These are phyloP conservation scores for Phodopus roborovskii DNA, from an alignment of 2,113 vertebrate species.

Conservation along the genomic window DNA sequence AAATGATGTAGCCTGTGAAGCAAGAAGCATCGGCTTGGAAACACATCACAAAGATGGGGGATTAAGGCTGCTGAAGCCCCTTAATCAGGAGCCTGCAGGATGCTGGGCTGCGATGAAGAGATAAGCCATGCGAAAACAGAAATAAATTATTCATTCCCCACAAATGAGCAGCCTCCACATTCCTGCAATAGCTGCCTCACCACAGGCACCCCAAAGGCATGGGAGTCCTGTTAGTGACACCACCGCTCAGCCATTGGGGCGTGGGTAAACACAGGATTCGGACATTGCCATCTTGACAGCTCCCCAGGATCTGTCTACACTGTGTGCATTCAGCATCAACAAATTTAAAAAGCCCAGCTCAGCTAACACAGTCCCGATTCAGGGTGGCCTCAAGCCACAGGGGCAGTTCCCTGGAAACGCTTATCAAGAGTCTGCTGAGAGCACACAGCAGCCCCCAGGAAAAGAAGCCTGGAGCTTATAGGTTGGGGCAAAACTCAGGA, in stretches of 20 bases:
- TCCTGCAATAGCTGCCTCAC: not conserved
- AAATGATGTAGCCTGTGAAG: not conserved
- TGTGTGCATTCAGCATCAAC: rapidly evolving
- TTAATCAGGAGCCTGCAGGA: not conserved
- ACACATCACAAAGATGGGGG: rapidly evolving
- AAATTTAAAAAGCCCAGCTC: not conserved
- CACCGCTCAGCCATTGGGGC: rapidly evolving
- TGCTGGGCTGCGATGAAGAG: not conserved
- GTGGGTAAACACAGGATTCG: not conserved
- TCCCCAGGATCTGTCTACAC: not conserved
- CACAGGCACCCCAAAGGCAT: not conserved
- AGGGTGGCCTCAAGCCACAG: not conserved
- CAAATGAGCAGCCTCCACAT: constrained; percentile 61
- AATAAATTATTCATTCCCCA: constrained; percentile 76
- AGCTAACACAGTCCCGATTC: not conserved
- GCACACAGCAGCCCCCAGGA: too few species aligned
- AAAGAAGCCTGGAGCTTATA: not conserved
- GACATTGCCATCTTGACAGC: rapidly evolving
- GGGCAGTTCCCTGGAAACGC: not conserved
- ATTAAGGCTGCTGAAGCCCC: not conserved
- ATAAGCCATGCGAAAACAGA: constrained; percentile 61
- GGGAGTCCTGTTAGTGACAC: not conserved
- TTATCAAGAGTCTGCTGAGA: not conserved
- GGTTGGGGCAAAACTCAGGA: too few species aligned
- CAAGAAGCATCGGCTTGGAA: not conserved